phyloP scores from a whole-genome alignment of 2,113 vertebrate genomes.

The Henicopernis longicauda region DNA sequence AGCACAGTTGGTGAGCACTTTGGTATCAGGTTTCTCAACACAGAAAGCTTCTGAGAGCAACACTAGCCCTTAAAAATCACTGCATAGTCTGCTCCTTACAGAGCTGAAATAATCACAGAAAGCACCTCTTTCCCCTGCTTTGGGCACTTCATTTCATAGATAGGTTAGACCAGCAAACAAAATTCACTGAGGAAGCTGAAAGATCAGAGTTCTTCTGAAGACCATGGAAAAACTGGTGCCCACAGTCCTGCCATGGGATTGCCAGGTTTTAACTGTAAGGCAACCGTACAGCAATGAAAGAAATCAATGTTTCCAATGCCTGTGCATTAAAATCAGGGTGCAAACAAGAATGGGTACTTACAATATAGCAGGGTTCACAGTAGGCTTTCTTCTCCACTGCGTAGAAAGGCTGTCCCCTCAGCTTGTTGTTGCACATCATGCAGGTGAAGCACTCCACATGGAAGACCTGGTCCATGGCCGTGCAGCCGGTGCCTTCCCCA shows the following conservation, averaged over 20 bases:
- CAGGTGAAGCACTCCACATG: conserved; percentile 95
- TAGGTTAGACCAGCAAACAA: not conserved
- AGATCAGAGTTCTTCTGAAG: not conserved
- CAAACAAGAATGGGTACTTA: conserved; percentile 69
- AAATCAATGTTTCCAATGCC: not conserved
- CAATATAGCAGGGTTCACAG: conserved; percentile 97
- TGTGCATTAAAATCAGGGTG: not conserved
- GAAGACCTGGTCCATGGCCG: conserved; percentile 98
- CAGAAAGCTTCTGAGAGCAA: not conserved
- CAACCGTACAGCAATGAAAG: not conserved
- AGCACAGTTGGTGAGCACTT: not conserved
- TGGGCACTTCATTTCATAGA: not conserved
- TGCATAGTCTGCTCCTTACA: not conserved
- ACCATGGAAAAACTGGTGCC: not conserved
- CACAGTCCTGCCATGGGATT: not conserved
- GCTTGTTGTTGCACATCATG: conserved; percentile 87
- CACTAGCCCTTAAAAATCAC: not conserved
- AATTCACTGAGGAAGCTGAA: not conserved
- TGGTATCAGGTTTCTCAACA: not conserved
- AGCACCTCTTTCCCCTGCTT: not conserved
- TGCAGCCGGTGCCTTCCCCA: conserved; percentile 95
- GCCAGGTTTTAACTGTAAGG: not conserved
- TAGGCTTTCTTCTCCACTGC: conserved; percentile 97
- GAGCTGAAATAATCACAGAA: not conserved
- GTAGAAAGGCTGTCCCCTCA: conserved; percentile 95